Conservation (phyloP, 2,113 vertebrate genomes). For the Tragulus kanchil region DNA sequence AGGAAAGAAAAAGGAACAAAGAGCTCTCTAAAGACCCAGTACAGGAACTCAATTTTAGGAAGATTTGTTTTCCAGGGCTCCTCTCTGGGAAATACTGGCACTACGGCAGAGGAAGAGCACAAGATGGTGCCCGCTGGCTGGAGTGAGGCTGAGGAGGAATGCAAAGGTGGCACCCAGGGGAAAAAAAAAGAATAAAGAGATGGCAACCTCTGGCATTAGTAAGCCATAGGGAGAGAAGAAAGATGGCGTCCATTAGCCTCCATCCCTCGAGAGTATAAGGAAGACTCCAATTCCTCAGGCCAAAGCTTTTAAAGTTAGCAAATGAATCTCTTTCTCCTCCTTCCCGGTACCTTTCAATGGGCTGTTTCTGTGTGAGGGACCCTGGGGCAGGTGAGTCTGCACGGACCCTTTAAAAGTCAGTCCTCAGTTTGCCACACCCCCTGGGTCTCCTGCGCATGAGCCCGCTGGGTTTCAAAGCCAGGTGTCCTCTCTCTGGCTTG, state of each 20-base stretch:
- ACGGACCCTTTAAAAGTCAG: background rate
- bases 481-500: background rate
- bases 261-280: background rate
- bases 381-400: background rate
- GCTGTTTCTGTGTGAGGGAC: background rate
- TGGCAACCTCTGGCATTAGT: background rate
- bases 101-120: too few relatives aligned
- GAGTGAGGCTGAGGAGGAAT: background rate
- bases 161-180: background rate
- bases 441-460: background rate
- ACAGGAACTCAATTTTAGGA: background rate
- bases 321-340: background rate
- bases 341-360: background rate
- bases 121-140: background rate
- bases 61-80: accelerated
- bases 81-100: background rate
- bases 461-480: background rate
- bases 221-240: background rate
- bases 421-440: too few relatives aligned
- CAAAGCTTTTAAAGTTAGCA: background rate
- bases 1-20: background rate
- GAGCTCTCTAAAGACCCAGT: background rate
- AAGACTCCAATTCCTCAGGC: background rate
- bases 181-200: background rate
- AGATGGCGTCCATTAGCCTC: too few relatives aligned